Evolutionary conservation across 2,888 invertebrate genomes (phyloP).

Genomic region (Lydus trimaculatus): DNA sequence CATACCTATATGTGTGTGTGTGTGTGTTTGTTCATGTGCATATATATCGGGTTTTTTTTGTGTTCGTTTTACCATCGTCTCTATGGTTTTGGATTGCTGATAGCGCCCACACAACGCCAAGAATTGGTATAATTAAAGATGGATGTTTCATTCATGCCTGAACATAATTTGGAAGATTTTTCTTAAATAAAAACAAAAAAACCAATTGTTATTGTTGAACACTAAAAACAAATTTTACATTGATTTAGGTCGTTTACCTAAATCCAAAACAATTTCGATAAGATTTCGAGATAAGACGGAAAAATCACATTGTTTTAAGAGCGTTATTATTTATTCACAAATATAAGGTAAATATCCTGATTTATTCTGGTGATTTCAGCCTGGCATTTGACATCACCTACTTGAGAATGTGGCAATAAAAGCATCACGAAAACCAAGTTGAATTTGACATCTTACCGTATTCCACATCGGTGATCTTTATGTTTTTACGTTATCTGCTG

Average conservation of each 20-base stretch:
- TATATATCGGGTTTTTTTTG: not conserved
- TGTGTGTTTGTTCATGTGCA: not conserved
- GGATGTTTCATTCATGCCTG: not conserved
- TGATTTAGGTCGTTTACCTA: constrained; percentile 23
- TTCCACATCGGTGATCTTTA: no score
- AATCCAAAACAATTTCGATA: not conserved
- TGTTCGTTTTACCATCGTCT: not conserved
- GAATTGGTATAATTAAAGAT: constrained; percentile 5
- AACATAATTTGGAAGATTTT: not conserved
- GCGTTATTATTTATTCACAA: constrained; percentile 19
- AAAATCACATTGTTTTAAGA: constrained; percentile 4
- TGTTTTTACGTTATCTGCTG: no score
- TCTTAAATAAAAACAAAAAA: not conserved
- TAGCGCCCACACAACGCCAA: constrained; percentile 5
- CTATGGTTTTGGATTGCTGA: constrained; percentile 1
- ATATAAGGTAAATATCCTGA: constrained; percentile 8
- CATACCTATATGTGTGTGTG: not conserved
- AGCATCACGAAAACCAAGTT: no score
- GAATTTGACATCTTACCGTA: no score
- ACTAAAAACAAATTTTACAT: constrained; percentile 14
- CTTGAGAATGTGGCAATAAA: no score
- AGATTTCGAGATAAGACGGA: constrained; percentile 14
- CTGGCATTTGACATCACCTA: no score
- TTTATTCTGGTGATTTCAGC: not conserved
- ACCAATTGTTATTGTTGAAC: not conserved